Evolutionary conservation across 1,140 invertebrate species (phyloP), one percentile per base, ranked within the genome.

Genomic region (Hesperophylax magnus): DNA sequence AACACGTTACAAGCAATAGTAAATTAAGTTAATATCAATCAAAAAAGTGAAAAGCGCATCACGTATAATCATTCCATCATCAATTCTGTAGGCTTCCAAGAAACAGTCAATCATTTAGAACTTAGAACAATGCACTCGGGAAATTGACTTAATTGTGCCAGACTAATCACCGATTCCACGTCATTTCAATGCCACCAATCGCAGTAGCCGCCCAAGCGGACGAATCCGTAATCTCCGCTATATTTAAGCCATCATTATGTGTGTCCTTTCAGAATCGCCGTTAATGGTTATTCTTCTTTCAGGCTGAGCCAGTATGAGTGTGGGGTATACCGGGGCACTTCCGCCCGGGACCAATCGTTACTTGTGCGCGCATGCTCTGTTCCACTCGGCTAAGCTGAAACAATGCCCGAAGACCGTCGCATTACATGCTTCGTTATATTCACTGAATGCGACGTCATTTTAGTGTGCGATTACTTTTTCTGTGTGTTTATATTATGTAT

Each of bases 301-400:
- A 3, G 31, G 24, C 31, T 7, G 22, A 34, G 63, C 63, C 31
- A 65, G 20, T 34, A 8, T 27, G 27, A 27, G 27, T 27, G 27
- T 15, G 61, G 27, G 24, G 61, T 60, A 58, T 58, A 24, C 18
- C 6, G 27, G 17, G 27, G 14, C 24, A 71, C 39, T 71, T 71
- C 67, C 67, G 67, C n/a, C 20, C 34, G 39, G n/a, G 67, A 52
- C 39, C n/a, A 71, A 71, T 71, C 67, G 39, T 71, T 71, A 71
- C 34, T 71, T 52, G 39, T 52, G 67, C 31, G 65, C 65, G 67
- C 67, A 71, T 71, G 67, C 67, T 47, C 67, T 20, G 67, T 71
- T 52, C 31, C 67, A 52, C 34, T 22, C 39, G 67, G 39, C 31
- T 20, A 24, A 52, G 11, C 67, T 52, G 67, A 71, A 71, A 71